Evolutionary conservation across 2,888 invertebrate genomes (phyloP).

Genomic region (Priocnemis perturbator): DNA sequence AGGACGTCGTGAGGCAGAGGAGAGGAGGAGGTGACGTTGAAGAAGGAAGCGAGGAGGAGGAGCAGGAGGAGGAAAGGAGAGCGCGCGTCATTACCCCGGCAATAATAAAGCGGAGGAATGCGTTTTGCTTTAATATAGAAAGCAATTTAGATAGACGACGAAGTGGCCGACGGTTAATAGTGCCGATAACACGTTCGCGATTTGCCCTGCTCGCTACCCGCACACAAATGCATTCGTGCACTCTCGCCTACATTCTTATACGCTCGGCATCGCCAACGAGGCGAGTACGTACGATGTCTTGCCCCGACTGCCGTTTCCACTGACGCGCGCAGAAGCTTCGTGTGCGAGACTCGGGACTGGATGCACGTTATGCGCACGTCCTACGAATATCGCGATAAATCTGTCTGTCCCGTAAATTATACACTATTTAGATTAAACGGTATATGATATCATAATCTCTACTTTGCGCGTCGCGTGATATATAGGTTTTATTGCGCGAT

Average conservation of each 20-base stretch:
- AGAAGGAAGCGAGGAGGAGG: slow-evolving; percentile 8
- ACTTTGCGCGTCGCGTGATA: too few species aligned
- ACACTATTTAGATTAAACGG: too few species aligned
- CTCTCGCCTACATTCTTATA: background rate
- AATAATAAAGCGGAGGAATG: slow-evolving; percentile 61
- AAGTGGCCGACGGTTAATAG: slow-evolving; percentile 49
- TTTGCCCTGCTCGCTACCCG: slow-evolving; percentile 41
- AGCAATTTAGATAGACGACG: slow-evolving; percentile 61
- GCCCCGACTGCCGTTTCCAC: too few species aligned
- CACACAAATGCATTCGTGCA: background rate
- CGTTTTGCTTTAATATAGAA: slow-evolving; percentile 64
- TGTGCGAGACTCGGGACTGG: too few species aligned
- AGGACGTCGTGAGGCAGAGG: background rate
- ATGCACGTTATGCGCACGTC: too few species aligned
- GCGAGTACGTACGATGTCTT: slow-evolving; percentile 1
- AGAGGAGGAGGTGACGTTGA: slow-evolving; percentile 8
- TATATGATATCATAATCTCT: too few species aligned
- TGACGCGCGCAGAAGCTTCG: too few species aligned
- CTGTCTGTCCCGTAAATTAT: too few species aligned
- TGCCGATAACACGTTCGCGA: slow-evolving; percentile 53
- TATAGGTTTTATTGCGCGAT: too few species aligned
- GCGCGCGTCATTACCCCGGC: slow-evolving; percentile 47
- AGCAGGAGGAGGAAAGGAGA: slow-evolving; percentile 17
- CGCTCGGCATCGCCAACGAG: background rate
- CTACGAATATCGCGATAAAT: too few species aligned